Evolutionary conservation across 2,888 invertebrate species (phyloP).

Genomic region (Calameuta idolon): DNA sequence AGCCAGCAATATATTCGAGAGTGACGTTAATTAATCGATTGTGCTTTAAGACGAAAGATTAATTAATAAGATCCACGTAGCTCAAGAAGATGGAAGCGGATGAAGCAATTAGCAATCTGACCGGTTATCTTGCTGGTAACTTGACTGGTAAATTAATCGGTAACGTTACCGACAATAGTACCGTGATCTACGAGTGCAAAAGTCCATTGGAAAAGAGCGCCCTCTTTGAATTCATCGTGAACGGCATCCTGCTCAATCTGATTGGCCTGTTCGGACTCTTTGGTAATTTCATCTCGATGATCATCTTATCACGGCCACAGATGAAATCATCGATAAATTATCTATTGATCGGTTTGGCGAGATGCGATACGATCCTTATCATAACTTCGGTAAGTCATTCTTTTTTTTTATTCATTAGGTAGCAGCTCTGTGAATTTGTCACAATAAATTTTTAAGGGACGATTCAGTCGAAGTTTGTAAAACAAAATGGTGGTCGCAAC

Average conservation of each 20-base stretch:
- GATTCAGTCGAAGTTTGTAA: too few species aligned
- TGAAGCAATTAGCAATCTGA: constrained; percentile 31
- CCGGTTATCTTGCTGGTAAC: constrained; percentile 20
- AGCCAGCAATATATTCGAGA: too few species aligned
- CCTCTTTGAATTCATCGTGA: constrained; percentile 83
- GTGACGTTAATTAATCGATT: too few species aligned
- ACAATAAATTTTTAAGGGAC: too few species aligned
- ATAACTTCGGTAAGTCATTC: constrained; percentile 74
- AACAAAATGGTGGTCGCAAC: too few species aligned
- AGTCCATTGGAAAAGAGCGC: constrained; percentile 64
- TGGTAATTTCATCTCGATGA: constrained; percentile 91
- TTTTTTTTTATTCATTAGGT: too few species aligned
- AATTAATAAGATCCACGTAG: neutral
- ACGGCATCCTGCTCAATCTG: constrained; percentile 83
- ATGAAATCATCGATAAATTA: constrained; percentile 98
- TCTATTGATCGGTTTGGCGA: constrained; percentile 91
- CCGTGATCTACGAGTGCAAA: constrained; percentile 28
- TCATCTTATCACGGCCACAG: constrained; percentile 90
- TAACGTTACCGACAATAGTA: constrained; percentile 24
- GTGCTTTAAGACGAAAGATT: too few species aligned
- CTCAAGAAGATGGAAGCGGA: constrained; percentile 35
- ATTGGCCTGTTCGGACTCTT: constrained; percentile 87
- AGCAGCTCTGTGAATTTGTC: too few species aligned
- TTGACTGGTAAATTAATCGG: neutral
- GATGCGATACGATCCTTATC: constrained; percentile 92